These are phyloP conservation scores for Diploscapter pachys DNA, from an alignment of 1,140 invertebrate species.

Conservation along the genomic window DNA sequence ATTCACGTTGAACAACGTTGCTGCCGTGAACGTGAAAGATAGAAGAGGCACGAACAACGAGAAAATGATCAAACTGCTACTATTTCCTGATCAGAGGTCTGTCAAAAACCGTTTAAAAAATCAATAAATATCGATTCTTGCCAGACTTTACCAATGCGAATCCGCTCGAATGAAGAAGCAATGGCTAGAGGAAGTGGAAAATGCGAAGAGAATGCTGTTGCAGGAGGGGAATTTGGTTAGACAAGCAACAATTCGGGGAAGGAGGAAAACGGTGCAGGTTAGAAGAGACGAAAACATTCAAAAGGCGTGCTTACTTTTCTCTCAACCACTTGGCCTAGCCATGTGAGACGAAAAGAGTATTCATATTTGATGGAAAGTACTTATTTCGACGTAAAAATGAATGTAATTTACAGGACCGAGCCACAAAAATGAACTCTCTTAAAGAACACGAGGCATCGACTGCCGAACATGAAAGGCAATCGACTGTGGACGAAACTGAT, in stretches of 20 bases:
- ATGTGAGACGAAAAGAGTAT: no score
- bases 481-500: constrained; percentile 34
- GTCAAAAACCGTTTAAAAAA: neutral
- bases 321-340: no score
- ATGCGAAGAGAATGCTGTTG: constrained; percentile 75
- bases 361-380: no score
- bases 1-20: constrained; percentile 84
- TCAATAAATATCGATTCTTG: neutral
- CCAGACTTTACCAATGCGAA: constrained; percentile 47
- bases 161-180: constrained; percentile 71
- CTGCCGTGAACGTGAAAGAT: constrained; percentile 90
- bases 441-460: neutral
- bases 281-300: neutral
- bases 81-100: constrained; percentile 36
- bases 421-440: constrained; percentile 31
- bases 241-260: constrained; percentile 67
- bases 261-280: constrained; percentile 47
- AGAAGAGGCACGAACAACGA: constrained; percentile 31
- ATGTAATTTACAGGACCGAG: constrained; percentile 36
- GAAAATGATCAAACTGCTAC: constrained; percentile 47
- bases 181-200: constrained; percentile 88
- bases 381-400: constrained; percentile 48
- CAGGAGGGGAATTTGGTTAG: constrained; percentile 51
- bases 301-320: no score
- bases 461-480: no score